phyloP scores from a whole-genome alignment of 2,888 invertebrate genomes.

The Andrena fulva region DNA sequence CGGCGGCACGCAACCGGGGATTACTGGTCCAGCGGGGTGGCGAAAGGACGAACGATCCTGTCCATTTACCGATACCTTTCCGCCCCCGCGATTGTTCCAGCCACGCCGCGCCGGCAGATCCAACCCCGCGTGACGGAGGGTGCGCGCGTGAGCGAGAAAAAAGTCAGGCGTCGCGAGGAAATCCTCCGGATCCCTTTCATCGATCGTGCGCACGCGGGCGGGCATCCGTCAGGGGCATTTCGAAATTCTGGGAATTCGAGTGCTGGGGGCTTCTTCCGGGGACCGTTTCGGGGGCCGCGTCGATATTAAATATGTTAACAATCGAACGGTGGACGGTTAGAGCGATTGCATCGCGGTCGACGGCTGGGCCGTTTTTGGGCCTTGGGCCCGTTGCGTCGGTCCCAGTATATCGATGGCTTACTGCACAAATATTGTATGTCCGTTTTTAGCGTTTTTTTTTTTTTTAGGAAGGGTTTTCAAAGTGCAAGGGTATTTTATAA shows the following conservation, averaged over 20 bases:
- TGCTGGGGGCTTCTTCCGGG: not conserved
- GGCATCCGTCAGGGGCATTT: slow-evolving; percentile 56
- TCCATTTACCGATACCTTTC: slow-evolving; percentile 43
- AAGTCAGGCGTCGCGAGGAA: slow-evolving; percentile 30
- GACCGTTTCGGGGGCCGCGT: not conserved
- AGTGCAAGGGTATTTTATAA: no score
- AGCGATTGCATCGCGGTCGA: no score
- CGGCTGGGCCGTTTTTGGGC: no score
- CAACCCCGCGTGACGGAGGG: slow-evolving; percentile 23
- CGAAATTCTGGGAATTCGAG: slow-evolving; percentile 40
- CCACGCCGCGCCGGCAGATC: slow-evolving; percentile 23
- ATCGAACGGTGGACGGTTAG: no score
- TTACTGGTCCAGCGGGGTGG: slow-evolving; percentile 46
- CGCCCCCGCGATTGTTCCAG: slow-evolving; percentile 25
- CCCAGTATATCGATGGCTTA: no score
- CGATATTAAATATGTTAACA: no score
- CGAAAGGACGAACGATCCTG: slow-evolving; percentile 23
- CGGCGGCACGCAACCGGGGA: slow-evolving; percentile 55
- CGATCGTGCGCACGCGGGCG: slow-evolving; percentile 37
- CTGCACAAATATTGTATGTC: no score
- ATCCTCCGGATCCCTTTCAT: slow-evolving; percentile 21
- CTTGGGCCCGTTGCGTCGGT: no score
- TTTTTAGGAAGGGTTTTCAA: no score
- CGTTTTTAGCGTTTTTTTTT: no score
- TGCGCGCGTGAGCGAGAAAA: slow-evolving; percentile 49